phyloP scores from a whole-genome alignment of 2,113 vertebrate species.

The Ochotona princeps region DNA sequence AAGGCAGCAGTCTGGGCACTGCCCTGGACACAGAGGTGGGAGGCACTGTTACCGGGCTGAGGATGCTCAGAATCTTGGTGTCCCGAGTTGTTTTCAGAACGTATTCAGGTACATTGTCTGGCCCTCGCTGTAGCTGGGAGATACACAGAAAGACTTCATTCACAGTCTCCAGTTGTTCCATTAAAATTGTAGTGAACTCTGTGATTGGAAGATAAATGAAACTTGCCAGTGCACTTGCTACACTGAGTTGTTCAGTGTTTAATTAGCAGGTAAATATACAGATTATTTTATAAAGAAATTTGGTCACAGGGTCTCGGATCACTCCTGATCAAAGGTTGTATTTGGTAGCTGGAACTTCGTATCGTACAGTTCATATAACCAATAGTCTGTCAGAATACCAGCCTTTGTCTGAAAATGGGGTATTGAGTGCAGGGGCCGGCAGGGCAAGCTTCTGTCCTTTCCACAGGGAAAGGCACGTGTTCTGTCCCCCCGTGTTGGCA shows the following conservation, averaged over 20 bases:
- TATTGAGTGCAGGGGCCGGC: background rate
- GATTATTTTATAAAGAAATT: background rate
- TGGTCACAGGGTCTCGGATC: background rate
- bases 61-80: background rate
- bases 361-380: no score
- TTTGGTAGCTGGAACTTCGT: background rate
- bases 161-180: background rate
- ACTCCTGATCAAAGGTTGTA: background rate
- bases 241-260: background rate
- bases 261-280: constrained; percentile 12
- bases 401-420: background rate
- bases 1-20: background rate
- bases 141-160: background rate
- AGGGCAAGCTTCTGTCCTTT: background rate
- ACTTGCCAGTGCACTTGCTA: background rate
- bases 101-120: background rate
- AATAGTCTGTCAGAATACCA: background rate
- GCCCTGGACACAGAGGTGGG: background rate
- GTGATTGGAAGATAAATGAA: background rate
- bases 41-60: background rate
- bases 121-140: constrained; percentile 11
- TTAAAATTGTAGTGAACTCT: constrained; percentile 15
- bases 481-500: background rate
- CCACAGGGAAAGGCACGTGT: background rate
- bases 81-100: background rate